phyloP scores from a whole-genome alignment of 2,113 vertebrate species.

The Eudorcas thomsonii region DNA sequence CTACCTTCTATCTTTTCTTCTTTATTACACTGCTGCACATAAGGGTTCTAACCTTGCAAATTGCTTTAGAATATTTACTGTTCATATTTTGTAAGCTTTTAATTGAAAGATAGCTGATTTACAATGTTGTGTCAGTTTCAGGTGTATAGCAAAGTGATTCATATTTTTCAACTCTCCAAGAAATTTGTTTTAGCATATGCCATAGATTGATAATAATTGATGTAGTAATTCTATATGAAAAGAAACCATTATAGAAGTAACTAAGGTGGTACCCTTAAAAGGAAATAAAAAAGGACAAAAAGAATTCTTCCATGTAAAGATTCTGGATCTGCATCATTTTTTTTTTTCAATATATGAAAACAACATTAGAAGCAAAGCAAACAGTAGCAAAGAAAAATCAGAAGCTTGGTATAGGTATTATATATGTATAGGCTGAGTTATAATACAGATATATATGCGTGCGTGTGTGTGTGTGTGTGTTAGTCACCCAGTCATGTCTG shows the following conservation, averaged over 20 bases:
- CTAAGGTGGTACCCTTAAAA: constrained; percentile 19
- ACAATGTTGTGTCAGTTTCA: not conserved
- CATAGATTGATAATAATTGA: not conserved
- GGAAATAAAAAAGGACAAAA: constrained; percentile 50
- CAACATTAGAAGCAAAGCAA: constrained; percentile 44
- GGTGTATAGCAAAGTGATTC: not conserved
- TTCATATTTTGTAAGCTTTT: not conserved
- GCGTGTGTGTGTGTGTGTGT: not conserved
- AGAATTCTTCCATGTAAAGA: constrained; percentile 56
- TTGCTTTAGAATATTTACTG: not conserved
- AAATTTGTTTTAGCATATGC: constrained; percentile 66
- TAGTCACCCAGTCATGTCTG: not conserved
- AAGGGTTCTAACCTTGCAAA: not conserved
- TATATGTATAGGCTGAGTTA: constrained; percentile 52
- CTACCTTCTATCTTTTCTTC: not conserved
- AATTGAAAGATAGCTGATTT: not conserved
- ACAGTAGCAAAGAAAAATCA: constrained; percentile 49
- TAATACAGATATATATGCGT: not conserved
- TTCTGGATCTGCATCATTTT: constrained; percentile 40
- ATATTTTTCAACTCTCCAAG: constrained; percentile 23
- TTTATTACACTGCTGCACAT: not conserved
- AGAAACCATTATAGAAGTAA: constrained; percentile 17
- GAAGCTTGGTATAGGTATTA: constrained; percentile 43
- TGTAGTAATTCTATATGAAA: constrained; percentile 56
- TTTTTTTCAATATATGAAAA: constrained; percentile 55